Conservation (phyloP, 1,140 invertebrate genomes). For the Scylla paramamosain region DNA sequence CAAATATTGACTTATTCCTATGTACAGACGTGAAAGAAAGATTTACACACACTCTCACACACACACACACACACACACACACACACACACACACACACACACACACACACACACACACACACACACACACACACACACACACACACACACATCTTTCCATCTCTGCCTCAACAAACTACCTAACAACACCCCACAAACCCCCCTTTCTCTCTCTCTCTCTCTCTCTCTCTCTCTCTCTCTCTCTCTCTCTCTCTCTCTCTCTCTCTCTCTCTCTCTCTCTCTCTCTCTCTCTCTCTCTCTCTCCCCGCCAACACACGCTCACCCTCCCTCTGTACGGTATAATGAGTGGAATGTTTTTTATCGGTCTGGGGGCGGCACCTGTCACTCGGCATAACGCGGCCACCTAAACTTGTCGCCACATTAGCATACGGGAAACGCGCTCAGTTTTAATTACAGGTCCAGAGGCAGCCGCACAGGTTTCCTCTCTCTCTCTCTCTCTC, state of each 20-base stretch:
- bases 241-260: slow-evolving; percentile 19
- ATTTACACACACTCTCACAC: background rate
- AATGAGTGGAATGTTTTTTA: slow-evolving; percentile 65
- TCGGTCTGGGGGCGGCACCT: slow-evolving; percentile 41
- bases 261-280: slow-evolving; percentile 30
- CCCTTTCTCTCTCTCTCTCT: background rate
- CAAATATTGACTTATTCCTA: too few species aligned
- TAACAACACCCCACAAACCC: background rate
- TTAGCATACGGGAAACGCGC: slow-evolving; percentile 60
- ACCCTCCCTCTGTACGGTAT: slow-evolving; percentile 53
- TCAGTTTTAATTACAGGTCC: slow-evolving; percentile 51
- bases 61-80: background rate
- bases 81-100: slow-evolving; percentile 28
- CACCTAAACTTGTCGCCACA: slow-evolving; percentile 60
- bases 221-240: slow-evolving; percentile 48
- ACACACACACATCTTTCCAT: background rate
- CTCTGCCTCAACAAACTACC: background rate
- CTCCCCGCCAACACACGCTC: background rate
- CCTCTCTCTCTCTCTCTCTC: slow-evolving; percentile 45
- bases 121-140: background rate
- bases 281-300: slow-evolving; percentile 47
- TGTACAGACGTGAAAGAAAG: too few species aligned
- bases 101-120: slow-evolving; percentile 25
- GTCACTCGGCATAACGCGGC: slow-evolving; percentile 39
- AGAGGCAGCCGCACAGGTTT: background rate